Evolutionary conservation across 1,140 invertebrate species (phyloP), one percentile per base, ranked within the genome.

Genomic region (Papilio polyxenes): DNA sequence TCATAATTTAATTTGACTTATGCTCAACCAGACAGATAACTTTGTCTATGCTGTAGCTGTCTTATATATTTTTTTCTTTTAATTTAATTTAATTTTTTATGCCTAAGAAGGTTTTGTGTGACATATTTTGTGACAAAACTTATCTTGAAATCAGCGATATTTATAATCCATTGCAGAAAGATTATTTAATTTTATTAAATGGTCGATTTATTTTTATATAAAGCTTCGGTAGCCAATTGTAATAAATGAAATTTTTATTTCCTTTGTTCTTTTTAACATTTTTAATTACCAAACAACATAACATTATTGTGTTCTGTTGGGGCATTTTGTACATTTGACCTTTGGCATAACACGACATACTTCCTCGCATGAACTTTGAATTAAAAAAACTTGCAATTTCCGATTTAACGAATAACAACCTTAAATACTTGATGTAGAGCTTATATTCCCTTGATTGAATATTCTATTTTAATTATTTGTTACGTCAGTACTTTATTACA

Each of bases 271-370:
- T 20, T 31, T 7, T 23, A 37, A 72, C 31, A 37, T 72, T 72
- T 72, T 72, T 69, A 69, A 72, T 72, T 72, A 69, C 13, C 15
- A 15, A 20, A 37, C 65, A 72, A 40, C 65, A 69, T 37, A 37
- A 72, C 13, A 72, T 72, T 72, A 72, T 37, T 31, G 31, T 72
- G 65, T 72, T 72, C 65, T 72, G 65, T 37, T 72, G 65, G 65
- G 65, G 65, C 31, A 72, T 72, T 72, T 72, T 72, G 65, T 72
- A 72, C 31, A 44, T 79, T 79, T 40, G 76, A 79, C 76, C 76
- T 79, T 79, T 79, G 76, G 76, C 76, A 79, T 79, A 59, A 79
- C 76, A 79, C 76, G 76, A 62, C 53, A 78, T 59, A 62, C 53
- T 78, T 78, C 76, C 76, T 79, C 37, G 76, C 76, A 53, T 79